Conservation (phyloP, 2,113 vertebrate species). For the Jaculus jaculus region DNA sequence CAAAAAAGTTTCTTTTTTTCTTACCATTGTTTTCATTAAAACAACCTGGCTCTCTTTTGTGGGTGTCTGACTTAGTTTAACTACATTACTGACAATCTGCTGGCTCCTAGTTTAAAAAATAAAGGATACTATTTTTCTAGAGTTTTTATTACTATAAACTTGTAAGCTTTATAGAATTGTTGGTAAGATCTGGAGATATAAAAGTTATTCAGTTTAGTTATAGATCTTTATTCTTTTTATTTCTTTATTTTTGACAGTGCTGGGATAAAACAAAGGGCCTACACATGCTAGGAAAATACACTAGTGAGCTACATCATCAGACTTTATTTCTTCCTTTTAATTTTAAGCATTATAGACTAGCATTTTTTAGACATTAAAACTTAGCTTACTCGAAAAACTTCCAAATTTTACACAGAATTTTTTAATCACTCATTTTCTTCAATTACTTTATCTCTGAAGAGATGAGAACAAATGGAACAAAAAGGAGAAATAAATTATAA, state of each 20-base stretch:
- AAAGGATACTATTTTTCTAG: slow-evolving; percentile 37
- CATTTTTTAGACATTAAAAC: background rate
- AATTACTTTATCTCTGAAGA: background rate
- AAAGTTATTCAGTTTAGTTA: slow-evolving; percentile 31
- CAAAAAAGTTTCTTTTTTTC: slow-evolving; percentile 15
- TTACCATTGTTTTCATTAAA: slow-evolving; percentile 43
- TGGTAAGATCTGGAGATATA: slow-evolving; percentile 35
- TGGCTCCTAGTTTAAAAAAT: background rate
- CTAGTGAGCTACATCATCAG: background rate
- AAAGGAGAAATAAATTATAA: background rate
- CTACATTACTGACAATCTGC: slow-evolving; percentile 37
- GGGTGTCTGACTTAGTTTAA: slow-evolving; percentile 44
- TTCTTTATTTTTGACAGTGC: background rate
- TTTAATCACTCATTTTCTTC: background rate
- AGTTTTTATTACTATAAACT: slow-evolving; percentile 20
- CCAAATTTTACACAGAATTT: background rate
- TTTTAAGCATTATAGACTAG: background rate
- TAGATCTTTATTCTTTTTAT: slow-evolving; percentile 10
- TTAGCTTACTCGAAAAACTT: background rate
- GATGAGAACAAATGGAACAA: background rate
- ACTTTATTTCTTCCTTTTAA: background rate
- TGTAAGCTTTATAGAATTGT: slow-evolving; percentile 46
- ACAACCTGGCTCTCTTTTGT: background rate
- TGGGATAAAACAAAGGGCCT: background rate
- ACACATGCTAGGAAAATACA: background rate